phyloP scores from a whole-genome alignment of 2,797 vertebrate species.

The Galaxias olidus region DNA sequence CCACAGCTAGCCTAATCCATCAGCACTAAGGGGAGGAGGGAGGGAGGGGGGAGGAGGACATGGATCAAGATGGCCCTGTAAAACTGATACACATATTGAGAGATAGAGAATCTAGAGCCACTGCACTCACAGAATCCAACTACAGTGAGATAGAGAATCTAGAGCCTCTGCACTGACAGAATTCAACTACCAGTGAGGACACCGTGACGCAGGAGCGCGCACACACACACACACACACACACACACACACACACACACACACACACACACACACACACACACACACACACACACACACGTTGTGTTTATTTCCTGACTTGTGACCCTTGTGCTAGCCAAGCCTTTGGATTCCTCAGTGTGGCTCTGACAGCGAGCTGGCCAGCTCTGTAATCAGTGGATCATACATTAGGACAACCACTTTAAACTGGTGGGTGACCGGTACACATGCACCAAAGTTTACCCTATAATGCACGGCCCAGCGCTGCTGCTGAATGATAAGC shows the following conservation, averaged over 20 bases:
- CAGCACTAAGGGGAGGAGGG: slow-evolving; percentile 32
- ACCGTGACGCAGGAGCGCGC: not conserved
- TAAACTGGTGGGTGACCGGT: too few relatives aligned
- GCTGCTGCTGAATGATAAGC: too few relatives aligned
- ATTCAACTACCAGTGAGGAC: not conserved
- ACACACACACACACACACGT: not conserved
- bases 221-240: slow-evolving; percentile 9
- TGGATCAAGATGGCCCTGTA: slow-evolving; percentile 9
- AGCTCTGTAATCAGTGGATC: too few relatives aligned
- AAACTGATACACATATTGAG: too few relatives aligned
- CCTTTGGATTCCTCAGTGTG: too few relatives aligned
- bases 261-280: not conserved
- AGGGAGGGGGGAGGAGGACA: slow-evolving; percentile 20
- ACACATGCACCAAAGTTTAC: too few relatives aligned
- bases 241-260: slow-evolving; percentile 9
- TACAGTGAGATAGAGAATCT: not conserved
- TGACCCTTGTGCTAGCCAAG: too few relatives aligned
- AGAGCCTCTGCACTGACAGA: slow-evolving; percentile 13
- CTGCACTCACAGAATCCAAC: too few relatives aligned
- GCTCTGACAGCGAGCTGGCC: too few relatives aligned
- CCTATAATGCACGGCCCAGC: slow-evolving; percentile 16
- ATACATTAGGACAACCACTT: too few relatives aligned
- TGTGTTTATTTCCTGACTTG: too few relatives aligned
- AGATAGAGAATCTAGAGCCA: too few relatives aligned
- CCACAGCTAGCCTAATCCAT: slow-evolving; percentile 4